Evolutionary conservation across 2,113 vertebrate species (phyloP).

Genomic region (Ptychochromis oligacanthus): DNA sequence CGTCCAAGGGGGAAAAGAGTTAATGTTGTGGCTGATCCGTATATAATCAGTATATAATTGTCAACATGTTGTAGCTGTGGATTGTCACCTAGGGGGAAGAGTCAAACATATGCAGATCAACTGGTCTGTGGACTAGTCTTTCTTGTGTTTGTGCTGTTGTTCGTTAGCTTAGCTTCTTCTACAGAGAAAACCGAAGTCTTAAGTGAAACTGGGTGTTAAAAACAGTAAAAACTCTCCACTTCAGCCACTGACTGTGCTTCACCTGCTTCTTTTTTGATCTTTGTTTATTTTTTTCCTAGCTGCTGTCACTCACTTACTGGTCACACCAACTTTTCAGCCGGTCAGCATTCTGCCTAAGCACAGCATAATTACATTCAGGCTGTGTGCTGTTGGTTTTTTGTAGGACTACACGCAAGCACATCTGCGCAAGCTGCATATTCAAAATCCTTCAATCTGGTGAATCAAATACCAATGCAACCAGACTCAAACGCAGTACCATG

Average conservation of each 20-base stretch:
- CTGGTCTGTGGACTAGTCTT: too few relatives aligned
- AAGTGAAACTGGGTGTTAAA: background rate
- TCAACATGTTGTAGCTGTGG: too few relatives aligned
- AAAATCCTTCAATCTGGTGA: too few relatives aligned
- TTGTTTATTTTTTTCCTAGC: background rate
- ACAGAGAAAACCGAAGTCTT: background rate
- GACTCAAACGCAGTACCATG: background rate
- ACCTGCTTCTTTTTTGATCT: background rate
- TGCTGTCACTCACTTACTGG: background rate
- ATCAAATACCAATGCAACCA: background rate
- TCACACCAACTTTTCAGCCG: background rate
- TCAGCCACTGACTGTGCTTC: background rate
- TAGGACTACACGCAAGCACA: background rate
- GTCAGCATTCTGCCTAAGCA: background rate
- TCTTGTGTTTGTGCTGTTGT: background rate
- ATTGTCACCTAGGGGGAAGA: too few relatives aligned
- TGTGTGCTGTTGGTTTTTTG: background rate
- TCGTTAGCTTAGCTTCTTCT: background rate
- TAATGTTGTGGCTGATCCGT: too few relatives aligned
- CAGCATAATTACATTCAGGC: background rate
- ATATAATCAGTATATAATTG: too few relatives aligned
- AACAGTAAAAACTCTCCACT: too few relatives aligned
- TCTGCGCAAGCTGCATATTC: background rate
- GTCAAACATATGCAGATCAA: too few relatives aligned
- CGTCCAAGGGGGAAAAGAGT: too few relatives aligned